Evolutionary conservation across 2,113 vertebrate genomes (phyloP).

Genomic region (Cairina moschata): DNA sequence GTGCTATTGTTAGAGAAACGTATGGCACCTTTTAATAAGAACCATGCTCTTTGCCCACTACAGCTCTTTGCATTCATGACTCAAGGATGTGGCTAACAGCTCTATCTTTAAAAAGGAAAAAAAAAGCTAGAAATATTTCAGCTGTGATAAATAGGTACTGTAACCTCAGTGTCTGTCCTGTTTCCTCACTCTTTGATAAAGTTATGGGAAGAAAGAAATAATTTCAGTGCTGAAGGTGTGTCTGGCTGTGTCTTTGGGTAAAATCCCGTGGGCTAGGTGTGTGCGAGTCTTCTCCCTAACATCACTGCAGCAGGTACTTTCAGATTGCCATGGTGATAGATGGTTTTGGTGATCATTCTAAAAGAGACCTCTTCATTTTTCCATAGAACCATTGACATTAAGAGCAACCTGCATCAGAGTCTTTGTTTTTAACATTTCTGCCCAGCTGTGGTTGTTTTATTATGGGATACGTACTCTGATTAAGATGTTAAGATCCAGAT

Average conservation of each 20-base stretch:
- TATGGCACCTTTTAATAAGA: neutral
- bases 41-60: neutral
- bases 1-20: neutral
- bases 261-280: neutral
- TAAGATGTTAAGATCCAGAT: neutral
- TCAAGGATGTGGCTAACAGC: neutral
- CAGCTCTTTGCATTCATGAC: neutral
- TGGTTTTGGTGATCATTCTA: too few species aligned
- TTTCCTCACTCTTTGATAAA: neutral
- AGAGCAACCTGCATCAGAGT: neutral
- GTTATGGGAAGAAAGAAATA: neutral
- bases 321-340: neutral
- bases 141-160: neutral
- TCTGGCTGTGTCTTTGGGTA: neutral
- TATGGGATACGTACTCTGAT: too few species aligned
- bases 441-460: neutral
- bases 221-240: neutral
- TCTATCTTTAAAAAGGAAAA: neutral
- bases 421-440: neutral
- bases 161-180: neutral
- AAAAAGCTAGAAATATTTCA: neutral
- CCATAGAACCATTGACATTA: neutral
- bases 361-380: neutral
- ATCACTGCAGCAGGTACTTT: neutral
- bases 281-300: fast-evolving